These are phyloP conservation scores for Timandra comae DNA, from an alignment of 2,888 invertebrate genomes.

Conservation along the genomic window DNA sequence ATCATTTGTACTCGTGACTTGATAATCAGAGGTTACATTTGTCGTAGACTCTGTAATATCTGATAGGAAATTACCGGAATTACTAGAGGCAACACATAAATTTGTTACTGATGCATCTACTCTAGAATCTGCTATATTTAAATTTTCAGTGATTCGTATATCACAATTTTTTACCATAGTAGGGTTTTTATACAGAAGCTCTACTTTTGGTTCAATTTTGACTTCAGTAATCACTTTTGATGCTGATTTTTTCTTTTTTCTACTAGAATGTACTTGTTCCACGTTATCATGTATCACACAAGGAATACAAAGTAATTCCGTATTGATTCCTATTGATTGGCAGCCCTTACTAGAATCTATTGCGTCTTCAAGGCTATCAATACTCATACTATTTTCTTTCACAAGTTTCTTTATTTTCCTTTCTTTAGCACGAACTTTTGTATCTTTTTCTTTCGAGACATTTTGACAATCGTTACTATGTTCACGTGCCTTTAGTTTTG, in stretches of 20 bases:
- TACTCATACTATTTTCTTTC: conserved; percentile 59
- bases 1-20: conserved; percentile 5
- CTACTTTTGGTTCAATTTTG: conserved; percentile 43
- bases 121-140: conserved; percentile 27
- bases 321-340: conserved; percentile 56
- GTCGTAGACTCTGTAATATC: conserved; percentile 18
- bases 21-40: conserved; percentile 8
- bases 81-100: conserved; percentile 22
- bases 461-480: too few species aligned
- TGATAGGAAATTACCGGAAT: conserved; percentile 26
- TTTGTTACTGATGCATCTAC: conserved; percentile 27
- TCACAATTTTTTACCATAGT: conserved; percentile 44
- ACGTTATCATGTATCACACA: conserved; percentile 54
- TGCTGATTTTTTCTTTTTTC: conserved; percentile 5
- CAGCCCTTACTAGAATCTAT: conserved; percentile 30
- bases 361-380: conserved; percentile 58
- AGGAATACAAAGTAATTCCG: conserved; percentile 58
- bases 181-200: conserved; percentile 59
- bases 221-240: conserved; percentile 15
- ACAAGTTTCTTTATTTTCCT: conserved; percentile 19
- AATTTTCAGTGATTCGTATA: conserved; percentile 27
- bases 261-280: conserved; percentile 30
- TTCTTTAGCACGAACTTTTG: conserved; percentile 15
- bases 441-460: too few species aligned
- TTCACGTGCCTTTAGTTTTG: conserved; percentile 11